phyloP scores from a whole-genome alignment of 2,113 vertebrate species.

The Callithrix jacchus region DNA sequence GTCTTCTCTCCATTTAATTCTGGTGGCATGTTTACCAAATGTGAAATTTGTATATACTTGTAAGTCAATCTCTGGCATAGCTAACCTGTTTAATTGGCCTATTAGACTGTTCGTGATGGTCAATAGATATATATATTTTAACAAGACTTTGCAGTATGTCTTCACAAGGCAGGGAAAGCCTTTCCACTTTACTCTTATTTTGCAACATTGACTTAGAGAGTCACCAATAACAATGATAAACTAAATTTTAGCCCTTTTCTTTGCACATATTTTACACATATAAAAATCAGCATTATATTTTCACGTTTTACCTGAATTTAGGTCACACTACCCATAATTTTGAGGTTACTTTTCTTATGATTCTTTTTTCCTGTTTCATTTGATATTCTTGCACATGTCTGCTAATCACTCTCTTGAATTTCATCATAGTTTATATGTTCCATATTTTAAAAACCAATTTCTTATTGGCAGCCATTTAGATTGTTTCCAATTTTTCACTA shows the following conservation, averaged over 20 bases:
- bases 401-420: conserved; percentile 61
- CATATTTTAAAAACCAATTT: conserved; percentile 77
- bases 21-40: neutral
- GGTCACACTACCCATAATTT: neutral
- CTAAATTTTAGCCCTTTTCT: neutral
- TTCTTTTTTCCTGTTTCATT: conserved; percentile 18
- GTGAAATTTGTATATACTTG: neutral
- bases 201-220: neutral
- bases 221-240: neutral
- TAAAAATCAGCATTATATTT: neutral
- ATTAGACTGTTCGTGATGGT: neutral
- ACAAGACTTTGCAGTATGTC: neutral
- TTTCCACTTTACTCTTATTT: neutral
- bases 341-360: neutral
- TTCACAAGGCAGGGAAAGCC: neutral
- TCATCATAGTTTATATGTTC: conserved; percentile 60
- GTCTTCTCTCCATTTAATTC: neutral
- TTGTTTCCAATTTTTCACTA: conserved; percentile 68
- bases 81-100: neutral
- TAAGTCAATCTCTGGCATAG: neutral
- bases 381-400: conserved; percentile 6
- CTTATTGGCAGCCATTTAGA: conserved; percentile 72
- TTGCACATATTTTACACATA: neutral
- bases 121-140: neutral
- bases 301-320: neutral